A percentile compares a stretch with the other conserved stretches of the same genome.
These are phyloP conservation scores for Alces alces DNA, from an alignment of 2,113 vertebrate genomes.

Conservation along the genomic window DNA sequence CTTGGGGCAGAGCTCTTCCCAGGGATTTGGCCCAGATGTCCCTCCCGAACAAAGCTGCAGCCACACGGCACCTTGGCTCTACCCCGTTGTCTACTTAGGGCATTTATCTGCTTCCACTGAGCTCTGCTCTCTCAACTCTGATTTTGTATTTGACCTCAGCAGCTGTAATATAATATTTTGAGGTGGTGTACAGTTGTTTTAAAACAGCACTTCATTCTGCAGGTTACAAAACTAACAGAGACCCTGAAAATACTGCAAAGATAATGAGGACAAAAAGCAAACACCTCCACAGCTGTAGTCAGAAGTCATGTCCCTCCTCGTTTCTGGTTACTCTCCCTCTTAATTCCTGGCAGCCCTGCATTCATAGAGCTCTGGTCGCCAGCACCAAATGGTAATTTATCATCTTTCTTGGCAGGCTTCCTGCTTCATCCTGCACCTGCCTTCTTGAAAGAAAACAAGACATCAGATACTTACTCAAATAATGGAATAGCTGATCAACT, in stretches of 20 bases:
- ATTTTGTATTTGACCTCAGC: conserved; percentile 17
- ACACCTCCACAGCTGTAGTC: conserved; percentile 52
- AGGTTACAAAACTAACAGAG: conserved; percentile 5
- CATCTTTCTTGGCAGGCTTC: conserved; percentile 89
- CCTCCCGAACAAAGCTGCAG: neutral
- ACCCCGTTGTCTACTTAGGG: neutral
- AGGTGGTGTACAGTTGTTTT: neutral
- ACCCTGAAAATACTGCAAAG: conserved; percentile 2
- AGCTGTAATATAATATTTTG: conserved; percentile 22
- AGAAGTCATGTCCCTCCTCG: conserved; percentile 68
- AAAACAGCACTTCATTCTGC: conserved; percentile 8
- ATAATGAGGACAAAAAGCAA: conserved; percentile 34
- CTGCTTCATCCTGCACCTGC: conserved; percentile 87
- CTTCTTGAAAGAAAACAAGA: conserved; percentile 83
- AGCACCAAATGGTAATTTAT: conserved; percentile 81
- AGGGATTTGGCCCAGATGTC: neutral
- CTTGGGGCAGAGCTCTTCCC: rapidly evolving
- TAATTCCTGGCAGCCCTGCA: conserved; percentile 73
- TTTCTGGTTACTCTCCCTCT: conserved; percentile 74
- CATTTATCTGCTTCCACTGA: neutral
- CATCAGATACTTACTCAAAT: conserved; percentile 87
- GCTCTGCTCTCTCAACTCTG: neutral
- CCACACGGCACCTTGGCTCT: neutral
- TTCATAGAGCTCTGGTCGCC: conserved; percentile 70
- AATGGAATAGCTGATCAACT: conserved; percentile 85